Conservation (phyloP, 2,888 invertebrate genomes). For the Drosophila affinis region DNA sequence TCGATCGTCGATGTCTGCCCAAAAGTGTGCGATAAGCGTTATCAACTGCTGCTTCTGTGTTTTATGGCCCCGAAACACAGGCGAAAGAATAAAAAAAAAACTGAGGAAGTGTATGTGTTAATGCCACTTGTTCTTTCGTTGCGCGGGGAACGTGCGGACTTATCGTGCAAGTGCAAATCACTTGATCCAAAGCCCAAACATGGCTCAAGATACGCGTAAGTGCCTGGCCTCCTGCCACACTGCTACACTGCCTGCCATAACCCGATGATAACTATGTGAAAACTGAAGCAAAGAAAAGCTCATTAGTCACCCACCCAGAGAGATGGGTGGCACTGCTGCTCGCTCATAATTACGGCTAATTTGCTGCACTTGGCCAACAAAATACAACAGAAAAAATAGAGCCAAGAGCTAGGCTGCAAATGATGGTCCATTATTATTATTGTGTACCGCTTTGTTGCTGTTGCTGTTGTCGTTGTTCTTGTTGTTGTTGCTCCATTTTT, state of each 20-base stretch:
- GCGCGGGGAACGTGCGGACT: background rate
- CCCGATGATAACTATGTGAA: background rate
- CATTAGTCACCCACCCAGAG: slow-evolving; percentile 21
- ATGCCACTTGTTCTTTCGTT: slow-evolving; percentile 14
- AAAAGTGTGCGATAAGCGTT: slow-evolving; percentile 24
- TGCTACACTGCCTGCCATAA: background rate
- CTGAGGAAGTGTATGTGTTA: slow-evolving; percentile 6
- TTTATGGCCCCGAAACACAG: slow-evolving; percentile 12
- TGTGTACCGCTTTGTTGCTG: slow-evolving; percentile 39
- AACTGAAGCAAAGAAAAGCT: slow-evolving; percentile 14
- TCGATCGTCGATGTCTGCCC: slow-evolving; percentile 29
- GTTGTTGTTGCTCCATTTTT: slow-evolving; percentile 54
- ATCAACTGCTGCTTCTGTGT: slow-evolving; percentile 32
- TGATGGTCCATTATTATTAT: slow-evolving; percentile 58
- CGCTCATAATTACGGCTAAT: slow-evolving; percentile 44
- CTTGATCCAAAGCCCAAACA: slow-evolving; percentile 50
- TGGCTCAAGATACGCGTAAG: slow-evolving; percentile 46
- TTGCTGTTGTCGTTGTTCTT: slow-evolving; percentile 16
- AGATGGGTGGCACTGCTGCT: background rate
- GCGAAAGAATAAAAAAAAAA: background rate
- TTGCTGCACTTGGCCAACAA: slow-evolving; percentile 45
- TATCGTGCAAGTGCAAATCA: slow-evolving; percentile 57
- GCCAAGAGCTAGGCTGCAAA: slow-evolving; percentile 49
- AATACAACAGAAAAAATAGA: slow-evolving; percentile 34
- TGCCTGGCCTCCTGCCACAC: background rate